These are phyloP conservation scores for Holotrichia oblita DNA, from an alignment of 1,140 invertebrate species.

Conservation along the genomic window DNA sequence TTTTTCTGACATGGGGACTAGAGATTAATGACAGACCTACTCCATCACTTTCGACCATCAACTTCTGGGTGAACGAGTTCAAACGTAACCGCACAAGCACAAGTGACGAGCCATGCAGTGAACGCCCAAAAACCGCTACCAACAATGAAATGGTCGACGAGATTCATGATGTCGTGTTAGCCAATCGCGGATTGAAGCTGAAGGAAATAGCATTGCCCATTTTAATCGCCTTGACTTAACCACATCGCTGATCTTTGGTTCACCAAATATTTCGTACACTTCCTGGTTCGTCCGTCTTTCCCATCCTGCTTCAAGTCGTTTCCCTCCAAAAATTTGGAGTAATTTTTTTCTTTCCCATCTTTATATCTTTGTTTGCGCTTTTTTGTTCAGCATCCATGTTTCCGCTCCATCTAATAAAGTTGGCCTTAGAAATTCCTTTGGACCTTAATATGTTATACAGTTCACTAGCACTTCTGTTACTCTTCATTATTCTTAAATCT, in stretches of 20 bases:
- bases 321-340: neutral
- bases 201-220: no score
- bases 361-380: neutral
- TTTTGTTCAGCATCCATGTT: slow-evolving; percentile 1
- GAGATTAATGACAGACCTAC: no score
- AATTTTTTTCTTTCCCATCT: neutral
- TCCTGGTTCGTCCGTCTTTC: neutral
- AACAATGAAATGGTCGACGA: no score
- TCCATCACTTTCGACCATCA: no score
- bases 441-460: slow-evolving; percentile 15
- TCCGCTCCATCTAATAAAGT: neutral
- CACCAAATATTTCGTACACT: neutral
- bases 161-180: no score
- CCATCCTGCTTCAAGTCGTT: neutral
- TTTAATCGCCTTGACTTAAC: neutral
- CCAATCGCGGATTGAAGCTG: no score
- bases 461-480: neutral
- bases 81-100: no score
- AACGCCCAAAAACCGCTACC: no score
- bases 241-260: neutral
- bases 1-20: no score
- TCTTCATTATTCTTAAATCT: slow-evolving; percentile 6
- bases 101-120: no score
- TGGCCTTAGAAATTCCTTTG: neutral
- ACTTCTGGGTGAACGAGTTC: no score